A percentile compares a stretch with the other conserved stretches of the same genome.
phyloP scores from a whole-genome alignment of 2,888 invertebrate genomes.

The Tryphoninae sp. region DNA sequence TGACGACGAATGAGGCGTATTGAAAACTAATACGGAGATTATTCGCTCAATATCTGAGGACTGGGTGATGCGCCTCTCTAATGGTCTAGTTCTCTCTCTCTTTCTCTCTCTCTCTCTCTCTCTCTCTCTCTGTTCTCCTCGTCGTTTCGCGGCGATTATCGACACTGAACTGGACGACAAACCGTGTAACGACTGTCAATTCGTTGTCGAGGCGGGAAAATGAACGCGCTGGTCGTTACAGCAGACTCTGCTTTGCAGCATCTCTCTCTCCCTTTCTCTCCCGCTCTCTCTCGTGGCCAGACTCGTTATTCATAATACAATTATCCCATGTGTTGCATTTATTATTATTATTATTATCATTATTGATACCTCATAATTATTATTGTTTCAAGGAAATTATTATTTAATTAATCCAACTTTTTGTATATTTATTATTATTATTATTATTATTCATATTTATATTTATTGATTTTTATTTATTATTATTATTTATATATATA shows the following conservation, averaged over 20 bases:
- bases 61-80: slow-evolving; percentile 8
- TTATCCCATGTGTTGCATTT: too few species aligned
- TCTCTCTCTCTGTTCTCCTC: slow-evolving; percentile 24
- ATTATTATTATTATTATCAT: too few species aligned
- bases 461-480: too few species aligned
- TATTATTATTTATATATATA: too few species aligned
- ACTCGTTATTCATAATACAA: too few species aligned
- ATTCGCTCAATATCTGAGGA: slow-evolving; percentile 30
- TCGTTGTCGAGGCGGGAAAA: slow-evolving; percentile 64
- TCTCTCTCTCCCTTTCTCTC: not conserved
- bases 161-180: slow-evolving; percentile 67
- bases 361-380: too few species aligned
- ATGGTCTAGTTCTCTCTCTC: not conserved
- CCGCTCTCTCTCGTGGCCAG: too few species aligned
- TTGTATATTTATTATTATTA: too few species aligned
- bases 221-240: slow-evolving; percentile 35
- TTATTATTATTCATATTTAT: too few species aligned
- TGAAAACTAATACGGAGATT: slow-evolving; percentile 16
- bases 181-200: slow-evolving; percentile 72
- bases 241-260: slow-evolving; percentile 21
- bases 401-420: too few species aligned
- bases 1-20: slow-evolving; percentile 1
- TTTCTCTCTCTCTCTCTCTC: slow-evolving; percentile 11
- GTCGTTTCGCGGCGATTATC: slow-evolving; percentile 60
- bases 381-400: too few species aligned